phyloP scores from a whole-genome alignment of 2,888 invertebrate genomes.

The Nemapogon koenigi region DNA sequence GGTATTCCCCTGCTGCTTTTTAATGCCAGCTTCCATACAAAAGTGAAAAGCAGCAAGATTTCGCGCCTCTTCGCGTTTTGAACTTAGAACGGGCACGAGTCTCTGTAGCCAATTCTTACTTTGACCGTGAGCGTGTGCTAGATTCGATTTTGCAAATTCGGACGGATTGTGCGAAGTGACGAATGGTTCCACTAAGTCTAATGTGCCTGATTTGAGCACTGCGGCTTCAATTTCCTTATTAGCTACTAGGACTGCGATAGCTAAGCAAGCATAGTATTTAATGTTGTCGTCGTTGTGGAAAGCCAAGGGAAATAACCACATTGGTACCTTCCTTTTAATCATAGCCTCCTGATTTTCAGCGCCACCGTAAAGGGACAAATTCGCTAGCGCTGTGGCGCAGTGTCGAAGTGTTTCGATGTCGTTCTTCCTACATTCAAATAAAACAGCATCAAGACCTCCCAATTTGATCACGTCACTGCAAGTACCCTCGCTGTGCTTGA shows the following conservation, averaged over 20 bases:
- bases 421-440: conserved; percentile 92
- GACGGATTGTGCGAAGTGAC: conserved; percentile 93
- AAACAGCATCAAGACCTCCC: conserved; percentile 92
- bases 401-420: conserved; percentile 93
- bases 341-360: conserved; percentile 97
- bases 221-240: conserved; percentile 98
- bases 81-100: conserved; percentile 92
- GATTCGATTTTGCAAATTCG: conserved; percentile 91
- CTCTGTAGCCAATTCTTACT: conserved; percentile 94
- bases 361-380: conserved; percentile 94
- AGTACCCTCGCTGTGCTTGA: conserved; percentile 96
- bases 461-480: conserved; percentile 92
- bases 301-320: conserved; percentile 97
- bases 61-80: conserved; percentile 94
- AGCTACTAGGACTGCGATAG: conserved; percentile 94
- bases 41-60: conserved; percentile 98
- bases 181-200: conserved; percentile 96
- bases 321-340: conserved; percentile 92
- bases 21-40: conserved; percentile 99
- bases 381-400: conserved; percentile 96
- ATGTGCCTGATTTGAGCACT: conserved; percentile 94
- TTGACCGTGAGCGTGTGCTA: conserved; percentile 94
- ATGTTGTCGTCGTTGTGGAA: conserved; percentile 97
- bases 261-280: conserved; percentile 97
- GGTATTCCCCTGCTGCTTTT: conserved; percentile 90